phyloP scores from a whole-genome alignment of 2,113 vertebrate genomes.

The Emberiza fucata region DNA sequence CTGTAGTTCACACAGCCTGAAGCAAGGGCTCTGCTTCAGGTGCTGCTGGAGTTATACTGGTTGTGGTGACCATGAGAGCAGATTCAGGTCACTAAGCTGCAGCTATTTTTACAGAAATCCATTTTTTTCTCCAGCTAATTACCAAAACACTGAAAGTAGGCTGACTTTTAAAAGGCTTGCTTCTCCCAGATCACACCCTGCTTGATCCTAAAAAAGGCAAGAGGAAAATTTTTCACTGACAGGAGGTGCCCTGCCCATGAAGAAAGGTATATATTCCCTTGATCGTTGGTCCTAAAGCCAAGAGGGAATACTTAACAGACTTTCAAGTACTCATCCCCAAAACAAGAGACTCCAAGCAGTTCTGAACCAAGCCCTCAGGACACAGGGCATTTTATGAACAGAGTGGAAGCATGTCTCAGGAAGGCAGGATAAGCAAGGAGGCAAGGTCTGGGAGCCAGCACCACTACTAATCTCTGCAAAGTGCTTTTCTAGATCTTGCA shows the following conservation, averaged over 20 bases:
- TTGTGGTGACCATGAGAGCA: background rate
- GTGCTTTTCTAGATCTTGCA: background rate
- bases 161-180: background rate
- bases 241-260: background rate
- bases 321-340: background rate
- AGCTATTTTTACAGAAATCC: constrained; percentile 37
- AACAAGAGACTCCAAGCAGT: background rate
- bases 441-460: background rate
- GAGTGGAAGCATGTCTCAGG: background rate
- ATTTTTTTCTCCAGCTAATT: constrained; percentile 5
- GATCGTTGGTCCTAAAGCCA: background rate
- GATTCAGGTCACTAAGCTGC: constrained; percentile 30
- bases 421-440: background rate
- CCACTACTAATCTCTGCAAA: background rate
- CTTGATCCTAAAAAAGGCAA: background rate
- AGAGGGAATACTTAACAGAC: background rate
- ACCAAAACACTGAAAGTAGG: constrained; percentile 29
- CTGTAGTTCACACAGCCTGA: background rate
- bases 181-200: background rate
- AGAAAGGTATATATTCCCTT: background rate
- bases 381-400: background rate
- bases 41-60: background rate
- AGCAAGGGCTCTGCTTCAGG: background rate
- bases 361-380: background rate
- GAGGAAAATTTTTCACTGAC: background rate